Evolutionary conservation across 2,888 invertebrate genomes (phyloP), one percentile per base, ranked within the genome.

Genomic region (Dryococelus australis): DNA sequence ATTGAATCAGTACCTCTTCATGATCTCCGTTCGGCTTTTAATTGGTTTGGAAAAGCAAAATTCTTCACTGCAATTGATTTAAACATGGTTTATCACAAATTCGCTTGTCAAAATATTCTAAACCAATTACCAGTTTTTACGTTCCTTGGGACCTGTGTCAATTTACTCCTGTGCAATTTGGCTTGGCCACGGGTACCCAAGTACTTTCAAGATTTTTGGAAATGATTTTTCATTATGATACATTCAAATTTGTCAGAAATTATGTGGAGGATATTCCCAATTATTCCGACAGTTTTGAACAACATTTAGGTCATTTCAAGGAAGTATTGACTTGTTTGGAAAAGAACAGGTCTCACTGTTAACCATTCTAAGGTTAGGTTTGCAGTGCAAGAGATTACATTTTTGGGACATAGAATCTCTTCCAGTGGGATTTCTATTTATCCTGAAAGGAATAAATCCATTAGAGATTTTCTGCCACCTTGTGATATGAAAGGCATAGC

Each of bases 391-490:
- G 85, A 12, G 51, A 84, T 53, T 10, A 43, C 8, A 16, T n/a
- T n/a, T n/a, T n/a, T n/a, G n/a, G n/a, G n/a, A n/a, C n/a, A n/a
- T n/a, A n/a, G n/a, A n/a, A n/a, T 43, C 20, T 43, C 26, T 26
- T 47, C 28, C 6, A 16, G 12, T 12, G 43, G 84, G 2, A 47
- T 84, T 26, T 43, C n/a, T 84, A 84, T 84, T 47, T 20, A 84
- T 43, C 47, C 16, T 24, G 84, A 84, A 9, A 5, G 84, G 3
- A 84, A 20, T 20, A 26, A 43, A 43, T 9, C 35, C 9, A 84
- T 84, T 10, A 84, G 84, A 24, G 43, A 84, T 43, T 84, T 84
- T 84, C 84, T 43, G 26, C 6, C 28, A n/a, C 51, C 85, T n/a
- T 27, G n/a, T 16, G n/a, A 85, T 53, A 10, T 20, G 8, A 65